Percentiles rank a stretch among this genome's conserved stretches.
Evolutionary conservation across 2,113 vertebrate species (phyloP).

Genomic region (Hippocampus abdominalis): DNA sequence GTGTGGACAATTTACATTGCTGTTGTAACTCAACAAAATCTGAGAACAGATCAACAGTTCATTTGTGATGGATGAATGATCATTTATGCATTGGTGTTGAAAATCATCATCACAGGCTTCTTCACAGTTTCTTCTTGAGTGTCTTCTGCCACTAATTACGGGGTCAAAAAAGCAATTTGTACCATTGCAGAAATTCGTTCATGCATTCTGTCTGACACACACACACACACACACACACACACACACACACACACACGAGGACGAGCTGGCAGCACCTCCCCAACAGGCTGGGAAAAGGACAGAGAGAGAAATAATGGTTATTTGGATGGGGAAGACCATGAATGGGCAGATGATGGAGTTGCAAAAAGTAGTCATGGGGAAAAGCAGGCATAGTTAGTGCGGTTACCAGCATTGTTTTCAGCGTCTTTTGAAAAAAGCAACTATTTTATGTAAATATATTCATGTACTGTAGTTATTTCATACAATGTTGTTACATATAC

Average conservation of each 20-base stretch:
- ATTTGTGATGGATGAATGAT: conserved; percentile 73
- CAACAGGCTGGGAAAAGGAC: conserved; percentile 64
- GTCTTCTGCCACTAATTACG: conserved; percentile 74
- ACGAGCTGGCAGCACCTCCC: conserved; percentile 69
- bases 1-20: conserved; percentile 20
- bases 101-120: conserved; percentile 65
- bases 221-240: background rate
- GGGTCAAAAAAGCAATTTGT: conserved; percentile 82
- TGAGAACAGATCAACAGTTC: conserved; percentile 59
- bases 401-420: conserved; percentile 43
- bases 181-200: conserved; percentile 65
- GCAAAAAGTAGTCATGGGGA: conserved; percentile 30
- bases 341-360: conserved; percentile 33
- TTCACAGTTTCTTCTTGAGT: conserved; percentile 64
- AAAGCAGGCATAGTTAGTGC: conserved; percentile 30
- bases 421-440: conserved; percentile 2
- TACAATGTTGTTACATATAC: too few species aligned
- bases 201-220: conserved; percentile 34
- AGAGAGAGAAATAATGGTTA: conserved; percentile 45
- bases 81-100: conserved; percentile 72
- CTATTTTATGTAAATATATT: too few species aligned
- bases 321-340: conserved; percentile 24
- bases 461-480: too few species aligned
- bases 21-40: conserved; percentile 41
- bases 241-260: background rate